Evolutionary conservation across 2,888 invertebrate genomes (phyloP).

Genomic region (Sarcophaga caerulescens): DNA sequence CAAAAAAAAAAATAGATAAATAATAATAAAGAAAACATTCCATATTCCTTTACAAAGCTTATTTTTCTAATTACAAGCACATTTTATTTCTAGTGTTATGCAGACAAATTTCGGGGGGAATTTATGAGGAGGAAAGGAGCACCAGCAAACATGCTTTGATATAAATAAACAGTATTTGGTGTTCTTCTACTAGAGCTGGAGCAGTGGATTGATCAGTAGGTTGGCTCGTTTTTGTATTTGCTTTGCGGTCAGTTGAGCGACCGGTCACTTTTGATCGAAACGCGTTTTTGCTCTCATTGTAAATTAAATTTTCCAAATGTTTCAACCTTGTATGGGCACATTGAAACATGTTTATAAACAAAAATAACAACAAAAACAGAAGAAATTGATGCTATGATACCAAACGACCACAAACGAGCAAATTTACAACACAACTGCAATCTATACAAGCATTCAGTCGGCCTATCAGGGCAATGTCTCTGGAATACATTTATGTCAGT

Average conservation of each 20-base stretch:
- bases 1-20: too few relatives aligned
- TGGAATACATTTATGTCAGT: not conserved
- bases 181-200: constrained; percentile 16
- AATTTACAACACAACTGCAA: not conserved
- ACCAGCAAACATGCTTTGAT: too few relatives aligned
- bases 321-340: constrained; percentile 74
- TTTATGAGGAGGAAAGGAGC: too few relatives aligned
- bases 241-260: not conserved
- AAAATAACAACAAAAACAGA: not conserved
- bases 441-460: not conserved
- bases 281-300: constrained; percentile 73
- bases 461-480: not conserved
- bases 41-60: too few relatives aligned
- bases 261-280: constrained; percentile 56
- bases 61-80: too few relatives aligned
- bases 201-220: not conserved
- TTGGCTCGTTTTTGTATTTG: not conserved
- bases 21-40: too few relatives aligned
- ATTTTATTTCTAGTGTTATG: too few relatives aligned
- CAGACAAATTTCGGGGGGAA: too few relatives aligned
- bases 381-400: constrained; percentile 9
- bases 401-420: constrained; percentile 38
- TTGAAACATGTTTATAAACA: constrained; percentile 38
- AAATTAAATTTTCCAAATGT: constrained; percentile 79
- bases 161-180: constrained; percentile 69